Percentiles rank a stretch among this genome's conserved stretches.
These are phyloP conservation scores for Philopotamus ludificatus DNA, from an alignment of 1,140 invertebrate species.

Conservation along the genomic window DNA sequence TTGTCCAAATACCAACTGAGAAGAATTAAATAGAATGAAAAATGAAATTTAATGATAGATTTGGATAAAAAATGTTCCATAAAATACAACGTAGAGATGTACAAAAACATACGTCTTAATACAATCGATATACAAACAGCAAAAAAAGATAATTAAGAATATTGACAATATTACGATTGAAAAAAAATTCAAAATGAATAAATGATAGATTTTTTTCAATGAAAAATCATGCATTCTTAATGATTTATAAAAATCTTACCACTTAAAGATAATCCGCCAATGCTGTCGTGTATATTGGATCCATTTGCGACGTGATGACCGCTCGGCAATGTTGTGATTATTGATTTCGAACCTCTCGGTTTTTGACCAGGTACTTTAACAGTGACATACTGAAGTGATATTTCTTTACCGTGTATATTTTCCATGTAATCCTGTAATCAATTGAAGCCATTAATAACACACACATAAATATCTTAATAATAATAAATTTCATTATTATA, in stretches of 20 bases:
- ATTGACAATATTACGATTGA: no score
- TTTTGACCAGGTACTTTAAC: slow-evolving; percentile 96
- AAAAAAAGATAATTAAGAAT: slow-evolving; percentile 18
- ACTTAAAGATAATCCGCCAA: slow-evolving; percentile 61
- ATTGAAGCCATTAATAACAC: slow-evolving; percentile 20
- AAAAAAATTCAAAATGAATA: no score
- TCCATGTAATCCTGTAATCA: slow-evolving; percentile 91
- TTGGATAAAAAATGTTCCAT: background rate
- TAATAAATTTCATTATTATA: slow-evolving; percentile 40
- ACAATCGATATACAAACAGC: background rate
- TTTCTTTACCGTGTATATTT: slow-evolving; percentile 95
- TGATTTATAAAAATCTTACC: slow-evolving; percentile 44
- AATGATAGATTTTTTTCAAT: no score
- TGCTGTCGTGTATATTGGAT: slow-evolving; percentile 62
- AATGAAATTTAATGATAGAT: background rate
- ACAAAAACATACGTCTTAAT: background rate
- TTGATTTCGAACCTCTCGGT: slow-evolving; percentile 83
- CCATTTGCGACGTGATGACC: slow-evolving; percentile 52
- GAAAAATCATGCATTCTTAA: no score
- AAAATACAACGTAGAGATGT: background rate
- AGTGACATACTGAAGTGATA: slow-evolving; percentile 92
- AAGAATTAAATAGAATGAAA: background rate
- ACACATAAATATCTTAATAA: slow-evolving; percentile 6
- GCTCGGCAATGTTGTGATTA: slow-evolving; percentile 64
- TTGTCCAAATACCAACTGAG: slow-evolving; percentile 2